A percentile compares a stretch with the other conserved stretches of the same genome.
phyloP scores from a whole-genome alignment of 92 coral and sea anemone genomes.

The Zoanthus sansibaricus region DNA sequence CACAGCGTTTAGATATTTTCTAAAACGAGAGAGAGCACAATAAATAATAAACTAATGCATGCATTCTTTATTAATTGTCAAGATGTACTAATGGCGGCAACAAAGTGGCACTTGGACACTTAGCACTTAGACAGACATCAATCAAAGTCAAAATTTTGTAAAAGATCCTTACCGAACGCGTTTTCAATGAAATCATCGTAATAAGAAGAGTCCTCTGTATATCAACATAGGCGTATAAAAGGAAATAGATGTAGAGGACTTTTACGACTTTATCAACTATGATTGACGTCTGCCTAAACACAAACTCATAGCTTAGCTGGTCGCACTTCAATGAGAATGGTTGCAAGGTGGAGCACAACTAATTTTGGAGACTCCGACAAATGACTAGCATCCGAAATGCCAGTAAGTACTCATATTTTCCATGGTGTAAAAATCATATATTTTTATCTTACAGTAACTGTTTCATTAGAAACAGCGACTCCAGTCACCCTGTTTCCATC shows the following conservation, averaged over 20 bases:
- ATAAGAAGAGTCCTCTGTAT: conserved; percentile 4
- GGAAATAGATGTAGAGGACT: conserved; percentile 1
- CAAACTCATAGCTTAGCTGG: conserved; percentile 6
- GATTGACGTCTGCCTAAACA: conserved; percentile 6
- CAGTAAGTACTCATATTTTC: neutral
- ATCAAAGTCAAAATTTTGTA: conserved; percentile 1
- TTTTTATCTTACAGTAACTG: neutral
- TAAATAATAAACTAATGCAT: conserved; percentile 1
- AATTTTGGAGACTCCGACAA: conserved; percentile 5
- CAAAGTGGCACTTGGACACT: conserved; percentile 6
- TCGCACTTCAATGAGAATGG: conserved; percentile 6
- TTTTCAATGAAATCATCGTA: conserved; percentile 2
- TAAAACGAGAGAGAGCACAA: conserved; percentile 31
- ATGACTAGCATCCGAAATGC: neutral
- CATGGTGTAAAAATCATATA: neutral
- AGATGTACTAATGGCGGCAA: conserved; percentile 6
- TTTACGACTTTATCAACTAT: conserved; percentile 2
- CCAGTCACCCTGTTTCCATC: conserved; percentile 7
- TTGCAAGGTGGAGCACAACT: conserved; percentile 6
- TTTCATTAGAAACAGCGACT: conserved; percentile 4
- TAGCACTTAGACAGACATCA: conserved; percentile 5
- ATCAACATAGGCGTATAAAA: conserved; percentile 3
- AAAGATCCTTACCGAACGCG: conserved; percentile 6
- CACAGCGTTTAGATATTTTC: conserved; percentile 42
- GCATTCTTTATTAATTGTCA: neutral